Evolutionary conservation across 2,113 vertebrate species (phyloP).

Genomic region (Manacus vitellinus): DNA sequence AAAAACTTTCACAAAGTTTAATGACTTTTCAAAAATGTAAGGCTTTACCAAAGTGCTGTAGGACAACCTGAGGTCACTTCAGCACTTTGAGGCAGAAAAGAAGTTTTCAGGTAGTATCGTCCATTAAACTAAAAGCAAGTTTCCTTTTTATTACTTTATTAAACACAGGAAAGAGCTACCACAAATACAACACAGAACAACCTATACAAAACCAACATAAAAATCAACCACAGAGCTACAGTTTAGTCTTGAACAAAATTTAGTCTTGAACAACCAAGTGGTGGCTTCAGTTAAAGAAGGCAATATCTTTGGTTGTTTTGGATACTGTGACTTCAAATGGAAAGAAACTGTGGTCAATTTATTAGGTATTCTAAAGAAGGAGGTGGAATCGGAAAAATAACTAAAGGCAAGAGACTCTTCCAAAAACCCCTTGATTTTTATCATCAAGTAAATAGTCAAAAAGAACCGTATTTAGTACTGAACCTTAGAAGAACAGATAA

Average conservation of each 20-base stretch:
- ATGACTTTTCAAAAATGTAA: background rate
- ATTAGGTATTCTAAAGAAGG: background rate
- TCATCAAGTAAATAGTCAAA: background rate
- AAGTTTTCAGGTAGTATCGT: background rate
- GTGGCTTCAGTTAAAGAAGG: background rate
- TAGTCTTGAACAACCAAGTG: background rate
- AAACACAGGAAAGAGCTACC: background rate
- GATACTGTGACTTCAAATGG: background rate
- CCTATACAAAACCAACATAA: background rate
- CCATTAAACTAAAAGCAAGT: background rate
- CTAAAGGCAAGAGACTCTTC: background rate
- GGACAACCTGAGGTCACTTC: background rate
- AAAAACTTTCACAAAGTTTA: background rate
- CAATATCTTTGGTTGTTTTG: background rate
- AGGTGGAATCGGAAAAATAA: background rate
- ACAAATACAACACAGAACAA: background rate
- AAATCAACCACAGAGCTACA: background rate
- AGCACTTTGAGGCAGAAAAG: background rate
- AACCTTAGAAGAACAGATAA: background rate
- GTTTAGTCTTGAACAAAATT: background rate
- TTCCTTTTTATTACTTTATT: background rate
- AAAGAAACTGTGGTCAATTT: background rate
- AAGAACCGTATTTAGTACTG: background rate
- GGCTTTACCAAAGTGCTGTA: background rate
- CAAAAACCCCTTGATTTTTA: background rate